Percentiles rank a stretch among this genome's conserved stretches.
Conservation (phyloP, 1,140 invertebrate genomes). For the Bombus vancouverensis region DNA sequence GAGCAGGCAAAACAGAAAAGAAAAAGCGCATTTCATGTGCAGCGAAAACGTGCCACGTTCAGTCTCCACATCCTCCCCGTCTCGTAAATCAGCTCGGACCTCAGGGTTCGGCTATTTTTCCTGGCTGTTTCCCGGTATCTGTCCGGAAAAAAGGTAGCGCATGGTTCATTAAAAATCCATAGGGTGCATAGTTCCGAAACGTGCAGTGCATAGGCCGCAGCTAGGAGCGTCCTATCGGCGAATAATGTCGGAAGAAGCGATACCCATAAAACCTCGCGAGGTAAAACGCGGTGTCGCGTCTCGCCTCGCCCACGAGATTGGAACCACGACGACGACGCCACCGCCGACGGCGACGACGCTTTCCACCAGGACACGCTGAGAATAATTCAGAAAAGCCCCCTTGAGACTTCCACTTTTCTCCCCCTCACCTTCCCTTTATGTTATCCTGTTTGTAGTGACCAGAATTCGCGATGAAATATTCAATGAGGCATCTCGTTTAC, state of each 20-base stretch:
- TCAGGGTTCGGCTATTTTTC: neutral
- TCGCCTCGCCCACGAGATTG: conserved; percentile 24
- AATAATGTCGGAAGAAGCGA: conserved; percentile 53
- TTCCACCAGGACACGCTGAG: conserved; percentile 53
- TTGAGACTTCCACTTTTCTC: no score
- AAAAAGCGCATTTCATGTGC: neutral
- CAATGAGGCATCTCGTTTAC: conserved; percentile 58
- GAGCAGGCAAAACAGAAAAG: neutral
- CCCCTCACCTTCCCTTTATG: neutral
- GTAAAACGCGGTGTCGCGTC: conserved; percentile 43
- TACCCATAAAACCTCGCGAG: conserved; percentile 43
- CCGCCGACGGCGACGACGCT: conserved; percentile 33
- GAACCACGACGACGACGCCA: conserved; percentile 22
- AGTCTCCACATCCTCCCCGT: neutral
- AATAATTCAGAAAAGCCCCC: conserved; percentile 61
- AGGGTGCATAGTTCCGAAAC: conserved; percentile 58
- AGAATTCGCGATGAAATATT: conserved; percentile 60
- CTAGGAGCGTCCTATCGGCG: conserved; percentile 41
- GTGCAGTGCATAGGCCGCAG: conserved; percentile 41
- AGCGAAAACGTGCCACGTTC: neutral
- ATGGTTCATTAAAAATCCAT: conserved; percentile 60
- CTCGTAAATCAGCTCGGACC: conserved; percentile 20
- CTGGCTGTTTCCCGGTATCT: conserved; percentile 10
- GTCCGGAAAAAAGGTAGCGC: conserved; percentile 6
- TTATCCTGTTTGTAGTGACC: conserved; percentile 48